phyloP scores from a whole-genome alignment of 2,113 vertebrate species.

The Prunella fulvescens region DNA sequence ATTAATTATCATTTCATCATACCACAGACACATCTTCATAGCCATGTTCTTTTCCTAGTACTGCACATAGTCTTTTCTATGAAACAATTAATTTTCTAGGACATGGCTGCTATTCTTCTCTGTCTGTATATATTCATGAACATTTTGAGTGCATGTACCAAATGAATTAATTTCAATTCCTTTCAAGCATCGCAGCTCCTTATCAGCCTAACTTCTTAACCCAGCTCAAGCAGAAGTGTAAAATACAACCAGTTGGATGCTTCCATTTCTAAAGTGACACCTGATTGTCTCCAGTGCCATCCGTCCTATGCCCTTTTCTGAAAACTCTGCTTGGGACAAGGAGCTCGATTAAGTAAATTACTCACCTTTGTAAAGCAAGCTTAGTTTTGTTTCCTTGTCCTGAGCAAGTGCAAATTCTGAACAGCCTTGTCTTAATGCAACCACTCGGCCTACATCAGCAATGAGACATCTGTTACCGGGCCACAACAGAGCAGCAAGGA shows the following conservation, averaged over 20 bases:
- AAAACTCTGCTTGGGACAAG: not conserved
- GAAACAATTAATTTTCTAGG: not conserved
- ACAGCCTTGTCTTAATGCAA: not conserved
- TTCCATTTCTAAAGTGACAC: not conserved
- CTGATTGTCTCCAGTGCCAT: not conserved
- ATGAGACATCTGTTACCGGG: accelerated
- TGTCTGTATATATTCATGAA: not conserved
- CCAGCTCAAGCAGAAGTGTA: not conserved
- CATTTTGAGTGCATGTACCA: not conserved
- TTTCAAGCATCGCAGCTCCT: not conserved
- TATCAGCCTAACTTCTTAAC: not conserved
- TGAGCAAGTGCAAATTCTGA: not conserved
- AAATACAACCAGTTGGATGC: not conserved
- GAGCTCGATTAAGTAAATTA: not conserved
- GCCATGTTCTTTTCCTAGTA: not conserved
- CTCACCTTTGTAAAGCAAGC: not conserved
- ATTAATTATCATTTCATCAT: not conserved
- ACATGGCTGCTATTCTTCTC: not conserved
- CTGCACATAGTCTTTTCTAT: not conserved
- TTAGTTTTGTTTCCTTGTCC: not conserved
- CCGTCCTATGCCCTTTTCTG: not conserved
- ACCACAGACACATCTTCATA: not conserved
- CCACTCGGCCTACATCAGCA: not conserved
- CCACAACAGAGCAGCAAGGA: not conserved
- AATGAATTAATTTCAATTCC: accelerated